Base-by-base conservation (phyloP, 2,888 invertebrate species). In the Archips xylosteana region DNA sequence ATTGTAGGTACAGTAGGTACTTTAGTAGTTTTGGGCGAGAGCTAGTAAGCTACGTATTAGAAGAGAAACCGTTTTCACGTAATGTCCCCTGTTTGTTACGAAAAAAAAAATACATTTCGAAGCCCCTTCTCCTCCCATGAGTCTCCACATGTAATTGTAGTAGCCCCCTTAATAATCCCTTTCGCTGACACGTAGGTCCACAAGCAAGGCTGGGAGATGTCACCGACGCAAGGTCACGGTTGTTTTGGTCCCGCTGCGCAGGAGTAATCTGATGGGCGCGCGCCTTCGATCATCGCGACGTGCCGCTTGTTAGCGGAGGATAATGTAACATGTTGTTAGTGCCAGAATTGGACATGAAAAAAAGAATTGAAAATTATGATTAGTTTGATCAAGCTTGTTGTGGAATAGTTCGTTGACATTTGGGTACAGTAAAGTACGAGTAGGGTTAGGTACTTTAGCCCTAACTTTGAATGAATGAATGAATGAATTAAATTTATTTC, bases 261-360 rank as follows among this genome's bases (percentile, higher is more conserved):
- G 63, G 73, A 59, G 68, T 57, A 61, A 65, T 73, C 73, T 63
- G 73, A 73, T 73, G 73, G 32, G 39, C 32, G 42, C 68, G 32
- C 59, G 68, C 61, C 47, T 59, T 73, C 73, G 68, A 73, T 73
- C 73, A 73, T 47, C 23, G 59, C 45, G 54, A 68, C 73, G 68
- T 68, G 73, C 65, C 36, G 36, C 72, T 73, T 73, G 73, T 73
- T 73, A 73, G 49, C 65, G 63, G 23, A 12, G 68, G 67, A 67
- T 57, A 57, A 72, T 57, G 13, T 32, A 13, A 57, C 57, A 65
- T 51, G 65, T 51, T 62, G 45, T 61, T 49, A 36, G 23, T 59
- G 54, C 13, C 32, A 13, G 42, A 23, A 61, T 32, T 12, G 32
- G 13, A 65, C n/a, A 15, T 12, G 34, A 51, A 8, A 65, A 47